Base-by-base conservation (phyloP, 1,140 invertebrate genomes). In the Samia ricini region DNA sequence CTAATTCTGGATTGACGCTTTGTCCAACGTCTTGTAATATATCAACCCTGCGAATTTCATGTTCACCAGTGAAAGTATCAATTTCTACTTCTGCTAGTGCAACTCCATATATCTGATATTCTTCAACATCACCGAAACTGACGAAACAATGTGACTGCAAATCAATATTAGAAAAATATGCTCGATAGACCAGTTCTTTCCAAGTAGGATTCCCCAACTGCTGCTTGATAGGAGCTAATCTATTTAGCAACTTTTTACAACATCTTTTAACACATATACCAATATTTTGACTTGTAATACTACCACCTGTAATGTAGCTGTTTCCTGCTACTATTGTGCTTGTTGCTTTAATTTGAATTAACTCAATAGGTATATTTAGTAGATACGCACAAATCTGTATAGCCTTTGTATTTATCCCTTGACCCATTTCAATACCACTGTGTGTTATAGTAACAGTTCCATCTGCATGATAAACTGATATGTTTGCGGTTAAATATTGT, bases 41-140 rank as follows among this genome's bases (percentile, higher is more conserved):
- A 84, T 96, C 95, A 0, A 95, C 94, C 65, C 95, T 92, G 12
- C 88, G 83, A 12, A 95, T 81, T 66, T 94, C 77, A 64, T 92
- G 92, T 74, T 94, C 93, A 20, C 96, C 96, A 8, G 96, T 97
- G 12, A 97, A 82, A 19, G 96, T 85, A 81, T 97, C 96, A 5
- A 97, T 73, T 83, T 96, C 95, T 0, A 95, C 93, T 89, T 96
- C 95, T 6, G 92, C 89, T 2, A 94, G 81, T 18, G 91, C 65
- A 5, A 92, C 80, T 4, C 93, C 94, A 70, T 92, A 94, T 48
- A 95, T 91, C 10, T 85, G 60, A 68, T 95, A 95, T 0, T 72
- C 56, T 52, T 92, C 81, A n/a, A 93, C 70, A 22, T 93, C 86
- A 10, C 81, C n/a, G 18, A 57, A 20, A 52, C 62, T 74, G 7